Evolutionary conservation across 2,113 vertebrate genomes (phyloP).

Genomic region (Choloepus hoffmanni): DNA sequence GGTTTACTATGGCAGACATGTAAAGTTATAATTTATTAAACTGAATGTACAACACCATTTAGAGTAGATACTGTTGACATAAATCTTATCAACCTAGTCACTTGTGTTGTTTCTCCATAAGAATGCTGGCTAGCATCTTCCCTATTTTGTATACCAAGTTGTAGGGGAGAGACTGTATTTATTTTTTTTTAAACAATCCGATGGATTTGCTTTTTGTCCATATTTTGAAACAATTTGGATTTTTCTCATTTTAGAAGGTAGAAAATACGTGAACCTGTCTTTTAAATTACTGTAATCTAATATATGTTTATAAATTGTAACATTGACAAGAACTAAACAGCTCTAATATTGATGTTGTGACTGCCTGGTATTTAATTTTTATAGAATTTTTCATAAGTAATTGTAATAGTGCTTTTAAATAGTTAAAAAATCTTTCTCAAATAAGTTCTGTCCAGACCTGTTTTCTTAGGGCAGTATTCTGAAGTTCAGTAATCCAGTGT

Average conservation of each 20-base stretch:
- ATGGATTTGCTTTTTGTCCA: constrained; percentile 78
- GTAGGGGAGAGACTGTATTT: constrained; percentile 74
- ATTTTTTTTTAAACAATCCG: constrained; percentile 75
- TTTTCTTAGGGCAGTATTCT: constrained; percentile 68
- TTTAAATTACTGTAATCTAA: constrained; percentile 73
- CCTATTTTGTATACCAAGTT: constrained; percentile 23
- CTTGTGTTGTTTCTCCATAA: constrained; percentile 44
- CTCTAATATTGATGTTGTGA: constrained; percentile 62
- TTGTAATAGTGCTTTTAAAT: constrained; percentile 67
- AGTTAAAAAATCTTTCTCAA: constrained; percentile 65
- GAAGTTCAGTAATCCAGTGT: constrained; percentile 73
- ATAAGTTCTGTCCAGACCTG: constrained; percentile 61
- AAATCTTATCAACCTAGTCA: constrained; percentile 11
- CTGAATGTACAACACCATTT: constrained; percentile 32
- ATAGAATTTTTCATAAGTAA: constrained; percentile 62
- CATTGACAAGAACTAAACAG: constrained; percentile 62
- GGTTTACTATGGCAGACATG: constrained; percentile 52
- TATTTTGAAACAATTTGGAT: constrained; percentile 72
- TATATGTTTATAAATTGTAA: constrained; percentile 79
- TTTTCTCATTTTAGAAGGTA: constrained; percentile 70
- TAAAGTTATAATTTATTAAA: constrained; percentile 32
- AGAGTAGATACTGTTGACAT: constrained; percentile 5
- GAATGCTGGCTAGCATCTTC: constrained; percentile 71
- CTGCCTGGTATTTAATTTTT: constrained; percentile 78
- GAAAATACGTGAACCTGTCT: constrained; percentile 54